Conservation (phyloP, 2,888 invertebrate genomes). For the Caenorhabditis doughertyi region DNA sequence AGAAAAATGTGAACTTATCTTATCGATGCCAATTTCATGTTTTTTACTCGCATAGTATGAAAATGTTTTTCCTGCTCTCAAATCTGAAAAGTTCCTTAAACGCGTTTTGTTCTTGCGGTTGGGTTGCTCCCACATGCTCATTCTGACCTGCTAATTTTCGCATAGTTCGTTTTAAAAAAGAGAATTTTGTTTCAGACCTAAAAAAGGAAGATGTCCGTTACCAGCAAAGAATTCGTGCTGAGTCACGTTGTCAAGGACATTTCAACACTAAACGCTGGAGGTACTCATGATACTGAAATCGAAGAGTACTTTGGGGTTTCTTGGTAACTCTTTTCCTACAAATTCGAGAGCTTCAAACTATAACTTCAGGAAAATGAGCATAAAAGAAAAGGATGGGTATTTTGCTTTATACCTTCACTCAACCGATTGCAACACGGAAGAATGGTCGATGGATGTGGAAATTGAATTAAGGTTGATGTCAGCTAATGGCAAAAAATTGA, state of each 20-base stretch:
- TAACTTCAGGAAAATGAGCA: not conserved
- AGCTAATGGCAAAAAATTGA: too few relatives aligned
- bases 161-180: not conserved
- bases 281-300: not conserved
- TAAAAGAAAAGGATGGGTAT: not conserved
- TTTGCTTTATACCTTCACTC: not conserved
- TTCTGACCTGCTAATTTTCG: too few relatives aligned
- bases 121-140: too few relatives aligned
- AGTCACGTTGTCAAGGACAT: not conserved
- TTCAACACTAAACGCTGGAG: not conserved
- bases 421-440: not conserved
- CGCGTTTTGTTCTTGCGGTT: not conserved
- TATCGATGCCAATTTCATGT: too few relatives aligned
- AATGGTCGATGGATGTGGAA: not conserved
- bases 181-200: not conserved
- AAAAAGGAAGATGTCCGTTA: not conserved
- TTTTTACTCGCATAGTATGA: too few relatives aligned
- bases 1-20: too few relatives aligned
- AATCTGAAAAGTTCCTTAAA: too few relatives aligned
- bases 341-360: not conserved
- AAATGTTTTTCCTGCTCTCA: too few relatives aligned
- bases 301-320: conserved; percentile 8
- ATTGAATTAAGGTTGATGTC: not conserved
- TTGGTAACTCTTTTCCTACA: not conserved
- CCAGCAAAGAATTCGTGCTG: not conserved